A percentile compares a stretch with the other conserved stretches of the same genome.
These are phyloP conservation scores for Cheilosia vulpina DNA, from an alignment of 2,888 invertebrate genomes.

Conservation along the genomic window DNA sequence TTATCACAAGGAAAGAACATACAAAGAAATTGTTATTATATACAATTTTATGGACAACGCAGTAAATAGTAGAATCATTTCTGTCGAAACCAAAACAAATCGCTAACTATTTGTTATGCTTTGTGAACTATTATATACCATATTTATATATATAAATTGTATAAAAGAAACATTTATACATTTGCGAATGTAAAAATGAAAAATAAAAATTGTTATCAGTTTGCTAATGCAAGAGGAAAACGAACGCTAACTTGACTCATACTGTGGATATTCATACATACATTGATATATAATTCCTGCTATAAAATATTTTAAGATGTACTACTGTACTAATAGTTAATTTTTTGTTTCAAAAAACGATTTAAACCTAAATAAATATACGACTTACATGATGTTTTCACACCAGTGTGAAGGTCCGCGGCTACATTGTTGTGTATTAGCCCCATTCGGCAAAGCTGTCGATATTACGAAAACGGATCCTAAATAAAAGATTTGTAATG, in stretches of 20 bases:
- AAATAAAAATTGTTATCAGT: conserved; percentile 27
- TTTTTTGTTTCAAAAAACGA: neutral
- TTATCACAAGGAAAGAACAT: neutral
- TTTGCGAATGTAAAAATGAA: conserved; percentile 2
- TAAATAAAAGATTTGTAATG: conserved; percentile 10
- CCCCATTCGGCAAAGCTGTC: conserved; percentile 8
- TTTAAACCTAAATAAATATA: neutral
- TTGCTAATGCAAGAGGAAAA: conserved; percentile 15
- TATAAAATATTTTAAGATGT: neutral
- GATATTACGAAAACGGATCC: conserved; percentile 46
- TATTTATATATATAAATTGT: neutral
- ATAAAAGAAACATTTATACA: conserved; percentile 5
- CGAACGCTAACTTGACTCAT: conserved; percentile 12
- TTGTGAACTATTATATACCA: neutral
- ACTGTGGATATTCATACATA: neutral
- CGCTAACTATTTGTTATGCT: neutral
- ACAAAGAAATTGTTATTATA: neutral
- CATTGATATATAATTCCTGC: neutral
- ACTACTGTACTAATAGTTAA: neutral
- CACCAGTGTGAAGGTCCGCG: conserved; percentile 55
- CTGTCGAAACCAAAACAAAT: neutral
- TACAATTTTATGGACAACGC: neutral
- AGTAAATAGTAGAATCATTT: neutral
- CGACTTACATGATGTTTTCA: conserved; percentile 43
- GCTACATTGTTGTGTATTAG: conserved; percentile 31